Conservation (phyloP, 2,888 invertebrate genomes). For the Papilio demoleus region DNA sequence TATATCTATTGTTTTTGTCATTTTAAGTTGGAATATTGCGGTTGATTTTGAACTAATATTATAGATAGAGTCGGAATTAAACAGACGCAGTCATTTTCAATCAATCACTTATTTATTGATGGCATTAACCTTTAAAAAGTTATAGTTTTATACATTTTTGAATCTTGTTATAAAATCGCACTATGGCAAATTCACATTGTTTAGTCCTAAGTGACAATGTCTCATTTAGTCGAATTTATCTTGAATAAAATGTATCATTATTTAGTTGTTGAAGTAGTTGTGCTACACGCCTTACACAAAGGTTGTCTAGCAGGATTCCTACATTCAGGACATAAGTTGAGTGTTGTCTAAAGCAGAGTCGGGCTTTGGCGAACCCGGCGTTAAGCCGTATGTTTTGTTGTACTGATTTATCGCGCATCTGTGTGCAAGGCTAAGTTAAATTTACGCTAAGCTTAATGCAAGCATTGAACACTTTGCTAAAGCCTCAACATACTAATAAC, state of each 20-base stretch:
- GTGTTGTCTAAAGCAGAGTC: slow-evolving; percentile 41
- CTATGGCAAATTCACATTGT: too few species aligned
- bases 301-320: slow-evolving; percentile 40
- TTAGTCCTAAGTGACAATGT: too few species aligned
- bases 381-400: slow-evolving; percentile 39
- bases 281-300: slow-evolving; percentile 31
- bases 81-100: too few species aligned
- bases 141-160: too few species aligned
- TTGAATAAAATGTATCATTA: background rate
- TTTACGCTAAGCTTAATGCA: slow-evolving; percentile 34
- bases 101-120: too few species aligned
- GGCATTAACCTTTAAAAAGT: too few species aligned
- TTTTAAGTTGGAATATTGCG: too few species aligned
- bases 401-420: slow-evolving; percentile 35
- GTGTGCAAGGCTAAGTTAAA: slow-evolving; percentile 31
- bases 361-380: slow-evolving; percentile 35
- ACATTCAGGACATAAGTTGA: slow-evolving; percentile 42
- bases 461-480: slow-evolving; percentile 19
- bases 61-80: too few species aligned
- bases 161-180: too few species aligned
- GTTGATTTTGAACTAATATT: too few species aligned
- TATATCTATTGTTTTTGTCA: too few species aligned
- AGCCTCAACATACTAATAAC: slow-evolving; percentile 8
- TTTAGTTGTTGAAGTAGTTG: background rate
- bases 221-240: too few species aligned